Percentiles rank a stretch among this genome's conserved stretches.
These are phyloP conservation scores for Neosalanx taihuensis DNA, from an alignment of 2,797 vertebrate species.

Conservation along the genomic window DNA sequence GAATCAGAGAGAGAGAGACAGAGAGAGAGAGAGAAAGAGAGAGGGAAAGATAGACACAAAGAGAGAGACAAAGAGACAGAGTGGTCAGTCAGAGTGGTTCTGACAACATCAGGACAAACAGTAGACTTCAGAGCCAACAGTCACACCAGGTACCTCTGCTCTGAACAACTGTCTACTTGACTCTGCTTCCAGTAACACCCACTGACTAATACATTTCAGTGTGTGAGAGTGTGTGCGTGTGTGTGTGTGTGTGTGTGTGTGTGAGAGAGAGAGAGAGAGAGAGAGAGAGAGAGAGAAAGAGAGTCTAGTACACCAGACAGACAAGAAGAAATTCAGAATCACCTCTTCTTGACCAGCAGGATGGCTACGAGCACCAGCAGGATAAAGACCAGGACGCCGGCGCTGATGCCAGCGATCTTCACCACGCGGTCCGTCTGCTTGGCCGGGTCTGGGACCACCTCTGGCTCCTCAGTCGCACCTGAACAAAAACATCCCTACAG, in stretches of 20 bases:
- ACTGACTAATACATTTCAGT: constrained; percentile 48
- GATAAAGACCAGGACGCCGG: constrained; percentile 93
- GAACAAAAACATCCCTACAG: constrained; percentile 1
- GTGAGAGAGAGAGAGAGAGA: constrained; percentile 17
- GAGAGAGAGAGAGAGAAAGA: neutral
- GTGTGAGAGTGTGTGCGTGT: constrained; percentile 3
- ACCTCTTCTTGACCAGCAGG: constrained; percentile 97
- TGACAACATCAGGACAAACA: neutral
- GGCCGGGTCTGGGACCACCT: constrained; percentile 95
- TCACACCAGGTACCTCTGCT: neutral
- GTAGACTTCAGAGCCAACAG: neutral
- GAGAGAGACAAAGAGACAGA: neutral
- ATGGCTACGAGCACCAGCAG: constrained; percentile 93
- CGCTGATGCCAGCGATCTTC: constrained; percentile 97
- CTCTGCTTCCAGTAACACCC: constrained; percentile 22
- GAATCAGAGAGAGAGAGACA: too few relatives aligned
- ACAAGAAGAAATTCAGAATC: constrained; percentile 58
- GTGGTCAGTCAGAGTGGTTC: neutral
- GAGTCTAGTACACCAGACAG: neutral
- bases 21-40: neutral
- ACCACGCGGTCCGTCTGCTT: constrained; percentile 97
- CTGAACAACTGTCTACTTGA: neutral
- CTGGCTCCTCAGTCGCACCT: constrained; percentile 96
- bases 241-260: constrained; percentile 5
- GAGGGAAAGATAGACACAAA: neutral